Conservation (phyloP, 1,140 invertebrate species). For the honey bee (Apis mellifera) region Amel_HAv3.1 CM009944.2:7443501-7444000, state of each 20-base stretch:
- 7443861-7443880: no score
- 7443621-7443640: neutral
- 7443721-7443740: neutral
- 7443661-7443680: neutral
- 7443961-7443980: conserved; percentile 5
- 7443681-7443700: neutral
- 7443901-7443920: neutral
- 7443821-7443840: neutral
- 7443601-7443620: no score
- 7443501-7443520: conserved; percentile 39
- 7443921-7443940: conserved; percentile 2
- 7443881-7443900: neutral
- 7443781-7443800: neutral
- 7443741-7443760: neutral
- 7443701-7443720: neutral
- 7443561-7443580: conserved; percentile 17
- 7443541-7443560: conserved; percentile 36
- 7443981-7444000: neutral
- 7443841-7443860: no score
- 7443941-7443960: conserved; percentile 4
- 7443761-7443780: conserved; percentile 2
- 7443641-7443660: neutral
- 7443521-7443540: conserved; percentile 13
- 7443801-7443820: neutral
- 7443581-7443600: no score